Evolutionary conservation across 2,888 invertebrate genomes (phyloP).

Genomic region (Macrophya annulata): DNA sequence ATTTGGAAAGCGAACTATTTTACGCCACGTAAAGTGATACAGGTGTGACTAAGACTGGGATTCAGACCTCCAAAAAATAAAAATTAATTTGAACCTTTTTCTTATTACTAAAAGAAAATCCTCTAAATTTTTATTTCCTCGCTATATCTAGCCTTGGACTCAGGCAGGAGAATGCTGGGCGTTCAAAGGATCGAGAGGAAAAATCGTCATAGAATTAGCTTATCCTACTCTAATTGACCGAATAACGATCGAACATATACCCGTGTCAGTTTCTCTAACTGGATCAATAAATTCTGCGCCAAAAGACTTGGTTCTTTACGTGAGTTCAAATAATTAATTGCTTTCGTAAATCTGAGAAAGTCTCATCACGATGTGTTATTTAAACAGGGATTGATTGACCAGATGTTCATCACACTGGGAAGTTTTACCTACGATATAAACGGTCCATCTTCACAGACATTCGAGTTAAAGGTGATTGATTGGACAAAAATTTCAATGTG

Average conservation of each 20-base stretch:
- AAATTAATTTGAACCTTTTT: background rate
- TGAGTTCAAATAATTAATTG: constrained; percentile 58
- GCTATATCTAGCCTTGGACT: constrained; percentile 68
- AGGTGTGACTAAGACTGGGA: constrained; percentile 65
- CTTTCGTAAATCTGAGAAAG: background rate
- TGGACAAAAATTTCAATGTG: background rate
- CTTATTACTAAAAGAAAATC: background rate
- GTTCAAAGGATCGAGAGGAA: constrained; percentile 81
- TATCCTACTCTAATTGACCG: constrained; percentile 79
- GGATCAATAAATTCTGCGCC: constrained; percentile 83
- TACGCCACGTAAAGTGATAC: constrained; percentile 73
- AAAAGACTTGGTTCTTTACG: constrained; percentile 78
- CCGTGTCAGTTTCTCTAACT: constrained; percentile 80
- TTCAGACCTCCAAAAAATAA: background rate
- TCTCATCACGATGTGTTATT: background rate
- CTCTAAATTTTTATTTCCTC: background rate
- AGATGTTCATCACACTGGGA: constrained; percentile 63
- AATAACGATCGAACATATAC: constrained; percentile 83
- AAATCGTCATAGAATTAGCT: constrained; percentile 71
- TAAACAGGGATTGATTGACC: constrained; percentile 64
- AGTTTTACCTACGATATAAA: constrained; percentile 68
- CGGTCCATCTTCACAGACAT: constrained; percentile 69
- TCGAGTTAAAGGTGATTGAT: constrained; percentile 66
- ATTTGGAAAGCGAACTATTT: constrained; percentile 69
- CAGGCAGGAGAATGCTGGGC: constrained; percentile 84